Evolutionary conservation across 2,888 invertebrate genomes (phyloP), one percentile per base, ranked within the genome.

Genomic region (Hirtodrosophila alboralis): DNA sequence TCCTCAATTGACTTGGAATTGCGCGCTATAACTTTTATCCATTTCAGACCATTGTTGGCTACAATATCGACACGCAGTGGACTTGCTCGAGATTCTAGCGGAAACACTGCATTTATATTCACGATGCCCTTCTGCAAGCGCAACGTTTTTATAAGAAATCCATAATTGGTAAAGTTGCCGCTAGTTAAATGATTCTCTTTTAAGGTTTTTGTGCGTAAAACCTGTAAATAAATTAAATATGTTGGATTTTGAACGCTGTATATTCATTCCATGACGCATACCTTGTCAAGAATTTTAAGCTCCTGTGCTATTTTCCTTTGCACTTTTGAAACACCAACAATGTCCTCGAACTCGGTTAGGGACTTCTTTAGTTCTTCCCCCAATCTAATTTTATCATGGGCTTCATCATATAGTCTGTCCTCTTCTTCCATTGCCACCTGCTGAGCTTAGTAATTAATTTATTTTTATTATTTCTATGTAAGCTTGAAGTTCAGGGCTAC

Each of bases 1-100:
- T 96, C 94, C 41, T 95, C 95, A 4, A 98, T 90, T 0, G 97
- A 96, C 87, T 95, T 95, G 0, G 97, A 96, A 91, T 97, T 98
- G 53, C 97, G 93, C 3, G 98, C 97, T 71, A 97, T 94, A 5
- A 97, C 93, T 92, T 98, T 98, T 43, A 95, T 94, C 98, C 98
- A 98, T 10, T 93, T 93, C 53, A 93, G 92, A n/a, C 97, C 97
- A 84, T 93, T 92, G 70, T 95, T 93, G 84, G 95, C 94, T 8
- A 98, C 95, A 60, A 98, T 94, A 90, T 98, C 98, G 14, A 98
- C 95, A 65, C 94, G 92, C 79, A 91, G 37, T 1, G 87, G 90
- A 90, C 90, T 70, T 89, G 91, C 85, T 87, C 93, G 87, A 2
- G 86, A 83, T 27, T 87, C 84, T 86, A 92, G 72, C 76, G 91